phyloP scores from a whole-genome alignment of 2,797 vertebrate genomes.

The Psittacula echo region DNA sequence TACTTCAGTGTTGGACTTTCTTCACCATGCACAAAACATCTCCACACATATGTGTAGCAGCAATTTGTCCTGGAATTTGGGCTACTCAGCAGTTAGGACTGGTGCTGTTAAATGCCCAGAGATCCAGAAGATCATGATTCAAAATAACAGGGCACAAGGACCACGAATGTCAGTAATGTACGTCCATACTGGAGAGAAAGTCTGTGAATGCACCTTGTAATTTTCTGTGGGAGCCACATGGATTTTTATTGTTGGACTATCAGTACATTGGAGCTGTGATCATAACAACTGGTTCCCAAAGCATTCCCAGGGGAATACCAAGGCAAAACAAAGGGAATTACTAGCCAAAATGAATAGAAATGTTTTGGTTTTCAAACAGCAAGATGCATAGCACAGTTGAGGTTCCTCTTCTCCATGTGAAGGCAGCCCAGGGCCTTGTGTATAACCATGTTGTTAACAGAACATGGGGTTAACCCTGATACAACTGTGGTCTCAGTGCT shows the following conservation, averaged over 20 bases:
- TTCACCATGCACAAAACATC: not conserved
- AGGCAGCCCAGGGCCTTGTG: not conserved
- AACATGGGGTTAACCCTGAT: not conserved
- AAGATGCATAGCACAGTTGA: not conserved
- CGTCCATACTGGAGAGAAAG: not conserved
- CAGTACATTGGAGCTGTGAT: not conserved
- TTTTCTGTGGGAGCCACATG: not conserved
- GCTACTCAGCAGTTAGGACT: not conserved
- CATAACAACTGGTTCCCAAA: not conserved
- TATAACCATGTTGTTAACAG: not conserved
- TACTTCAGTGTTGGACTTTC: not conserved
- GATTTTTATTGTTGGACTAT: not conserved
- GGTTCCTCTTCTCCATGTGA: not conserved
- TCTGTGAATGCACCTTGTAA: not conserved
- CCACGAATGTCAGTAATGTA: not conserved
- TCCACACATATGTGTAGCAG: rapidly evolving
- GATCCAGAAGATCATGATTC: not conserved
- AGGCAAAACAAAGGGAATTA: not conserved
- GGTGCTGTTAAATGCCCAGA: not conserved
- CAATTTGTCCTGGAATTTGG: not conserved
- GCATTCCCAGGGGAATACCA: not conserved
- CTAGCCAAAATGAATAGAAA: not conserved
- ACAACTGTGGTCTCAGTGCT: not conserved
- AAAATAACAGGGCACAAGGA: not conserved
- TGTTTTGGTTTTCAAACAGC: not conserved